Base-by-base conservation (phyloP, 2,113 vertebrate genomes). In the Podarcis cretensis region DNA sequence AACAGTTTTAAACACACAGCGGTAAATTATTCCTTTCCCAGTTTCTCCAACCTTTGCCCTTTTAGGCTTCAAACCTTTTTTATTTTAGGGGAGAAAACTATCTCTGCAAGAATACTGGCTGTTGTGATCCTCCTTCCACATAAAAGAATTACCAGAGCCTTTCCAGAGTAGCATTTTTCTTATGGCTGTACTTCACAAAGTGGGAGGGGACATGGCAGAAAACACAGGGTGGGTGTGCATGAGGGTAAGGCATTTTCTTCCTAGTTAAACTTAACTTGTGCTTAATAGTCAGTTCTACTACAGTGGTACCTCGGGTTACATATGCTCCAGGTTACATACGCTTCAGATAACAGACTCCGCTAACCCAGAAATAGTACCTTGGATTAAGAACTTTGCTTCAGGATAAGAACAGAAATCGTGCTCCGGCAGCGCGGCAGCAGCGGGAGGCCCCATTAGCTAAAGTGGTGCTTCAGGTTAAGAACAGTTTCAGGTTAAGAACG, bases 61-160 rank as follows among this genome's bases (percentile, higher is more conserved):
- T 48, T 78, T 30, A 40, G 71, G 78, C 65, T 83, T 85, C 74
- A 90, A 40, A 5, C 3, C 21, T 3, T 73, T 3, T 78, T 69
- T 80, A 18, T 84, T 90, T 87, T 21, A 79, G 81, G 54, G 35
- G 37, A 88, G 76, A 2, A 54, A 18, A 68, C 48, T 16, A 21
- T 73, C 4, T 27, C 21, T 85, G 35, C 86, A 77, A 77, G 90
- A 30, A 93, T 8, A 78, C 66, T 48, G 83, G 81, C 10, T 90
- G 76, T 69, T 91, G 12, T 81, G 59, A 73, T 63, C 25, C 23
- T 54, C 63, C 84, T 27, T 63, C 43, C 37, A 83, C 35, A 0
- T 0, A 37, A 32, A 73, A n/a, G 32, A 81, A 83, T 92, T 48
- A 79, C 27, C 40, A 90, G 30, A 5, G 54, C 32, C 86, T 54